Conservation (phyloP, 92 coral and sea anemone species). For the Scolanthus callimorphus region DNA sequence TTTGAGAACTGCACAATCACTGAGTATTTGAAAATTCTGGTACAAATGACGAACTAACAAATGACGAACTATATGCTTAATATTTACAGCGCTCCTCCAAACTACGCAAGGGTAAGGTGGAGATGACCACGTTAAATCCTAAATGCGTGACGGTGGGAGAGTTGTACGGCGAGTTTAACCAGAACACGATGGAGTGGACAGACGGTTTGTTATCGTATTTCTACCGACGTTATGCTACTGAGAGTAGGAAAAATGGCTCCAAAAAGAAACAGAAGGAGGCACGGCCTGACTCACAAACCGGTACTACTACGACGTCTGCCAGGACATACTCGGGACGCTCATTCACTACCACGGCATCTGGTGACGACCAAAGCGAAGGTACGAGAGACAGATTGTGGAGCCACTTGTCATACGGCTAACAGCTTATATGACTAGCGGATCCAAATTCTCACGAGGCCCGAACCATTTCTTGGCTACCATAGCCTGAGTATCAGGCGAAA, state of each 20-base stretch:
- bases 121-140: constrained; percentile 75
- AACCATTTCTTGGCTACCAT: no score
- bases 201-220: constrained; percentile 80
- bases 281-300: constrained; percentile 1
- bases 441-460: no score
- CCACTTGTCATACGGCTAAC: no score
- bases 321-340: constrained; percentile 65
- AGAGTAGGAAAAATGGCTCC: constrained; percentile 37
- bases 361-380: constrained; percentile 78
- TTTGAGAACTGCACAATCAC: no score
- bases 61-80: neutral
- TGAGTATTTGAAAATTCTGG: no score
- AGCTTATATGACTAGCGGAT: no score
- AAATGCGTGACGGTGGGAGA: constrained; percentile 91
- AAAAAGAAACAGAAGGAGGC: constrained; percentile 22
- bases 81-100: constrained; percentile 57
- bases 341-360: constrained; percentile 44
- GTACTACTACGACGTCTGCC: constrained; percentile 23
- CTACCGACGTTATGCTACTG: constrained; percentile 80
- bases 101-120: constrained; percentile 64
- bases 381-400: no score
- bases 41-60: neutral
- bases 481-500: no score
- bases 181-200: constrained; percentile 93
- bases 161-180: constrained; percentile 87